phyloP scores from a whole-genome alignment of 2,888 invertebrate genomes.

The Hirtodrosophila cameraria region DNA sequence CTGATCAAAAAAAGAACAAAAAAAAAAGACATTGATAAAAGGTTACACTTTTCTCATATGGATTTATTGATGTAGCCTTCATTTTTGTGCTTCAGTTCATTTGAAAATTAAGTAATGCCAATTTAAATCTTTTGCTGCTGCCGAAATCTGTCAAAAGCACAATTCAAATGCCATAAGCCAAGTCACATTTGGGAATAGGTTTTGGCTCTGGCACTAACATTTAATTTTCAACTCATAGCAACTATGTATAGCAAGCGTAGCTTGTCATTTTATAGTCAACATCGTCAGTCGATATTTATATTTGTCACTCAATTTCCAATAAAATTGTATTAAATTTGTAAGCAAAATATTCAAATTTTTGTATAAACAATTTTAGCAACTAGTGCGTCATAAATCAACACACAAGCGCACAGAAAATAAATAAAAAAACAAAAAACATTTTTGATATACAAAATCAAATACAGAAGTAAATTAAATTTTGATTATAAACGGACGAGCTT shows the following conservation, averaged over 20 bases:
- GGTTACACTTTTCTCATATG: conserved; percentile 20
- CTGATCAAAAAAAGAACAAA: neutral
- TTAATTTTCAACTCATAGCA: neutral
- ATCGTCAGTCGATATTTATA: neutral
- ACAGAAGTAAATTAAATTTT: conserved; percentile 1
- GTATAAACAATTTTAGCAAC: neutral
- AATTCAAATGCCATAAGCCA: neutral
- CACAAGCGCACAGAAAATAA: too few species aligned
- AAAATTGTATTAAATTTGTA: conserved; percentile 1
- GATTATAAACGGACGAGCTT: neutral
- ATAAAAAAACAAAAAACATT: neutral
- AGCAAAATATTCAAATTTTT: conserved; percentile 10
- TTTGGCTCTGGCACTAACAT: neutral
- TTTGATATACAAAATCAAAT: conserved; percentile 3
- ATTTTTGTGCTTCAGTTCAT: conserved; percentile 11
- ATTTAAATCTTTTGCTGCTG: conserved; percentile 13
- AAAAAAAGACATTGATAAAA: conserved; percentile 18
- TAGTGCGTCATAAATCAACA: conserved; percentile 9
- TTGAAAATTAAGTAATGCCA: conserved; percentile 9
- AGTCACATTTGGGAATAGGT: too few species aligned
- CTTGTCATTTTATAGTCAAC: neutral
- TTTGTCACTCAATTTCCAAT: conserved; percentile 3
- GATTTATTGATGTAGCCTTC: conserved; percentile 44
- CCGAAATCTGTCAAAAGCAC: neutral
- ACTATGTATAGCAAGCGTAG: neutral